Base-by-base conservation (phyloP, 2,888 invertebrate species). In the Spisula subtruncata region DNA sequence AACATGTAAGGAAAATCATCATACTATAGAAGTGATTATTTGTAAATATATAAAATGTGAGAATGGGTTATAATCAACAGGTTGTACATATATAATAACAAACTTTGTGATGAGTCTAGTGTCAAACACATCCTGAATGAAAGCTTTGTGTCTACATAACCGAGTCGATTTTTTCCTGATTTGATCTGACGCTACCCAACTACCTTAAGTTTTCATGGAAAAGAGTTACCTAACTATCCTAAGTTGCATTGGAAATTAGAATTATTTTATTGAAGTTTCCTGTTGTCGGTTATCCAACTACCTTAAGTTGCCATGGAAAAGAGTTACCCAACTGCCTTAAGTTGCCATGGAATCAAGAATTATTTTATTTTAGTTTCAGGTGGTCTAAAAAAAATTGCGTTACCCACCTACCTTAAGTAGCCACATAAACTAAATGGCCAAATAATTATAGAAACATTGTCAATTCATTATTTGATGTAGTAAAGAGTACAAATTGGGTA, bases 61-160 rank as follows among this genome's bases (percentile, higher is more conserved):
- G 60, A 66, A 66, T 66, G 60, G 10, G 10, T 66, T 25, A n/a
- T n/a, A 25, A n/a, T 66, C 60, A 66, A 75, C 35, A 75, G 18
- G 75, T 75, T 75, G 75, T 75, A 75, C 12, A 75, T 75, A 75
- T 32, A 32, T 29, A 35, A 75, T 32, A 32, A 25, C 16, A 14
- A 18, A 18, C 4, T 41, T 5, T 35, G 75, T 75, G 75, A 32
- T 32, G 32, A 29, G 16, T 35, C 18, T 35, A 18, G 75, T 75
- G 75, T 75, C 75, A 35, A 75, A 75, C 75, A 75, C 75, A 75
- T 32, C 5, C 16, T 75, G 75, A 18, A 75, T 75, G 75, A 29
- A 75, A 35, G 75, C 16, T 35, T 75, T 16, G 16, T 32, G 32
- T 75, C 25, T 25, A 12, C 25, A 66, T 66, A 66, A 66, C 16